Conservation (phyloP, 1,140 invertebrate species). For the Drosophila kurseongensis region DNA sequence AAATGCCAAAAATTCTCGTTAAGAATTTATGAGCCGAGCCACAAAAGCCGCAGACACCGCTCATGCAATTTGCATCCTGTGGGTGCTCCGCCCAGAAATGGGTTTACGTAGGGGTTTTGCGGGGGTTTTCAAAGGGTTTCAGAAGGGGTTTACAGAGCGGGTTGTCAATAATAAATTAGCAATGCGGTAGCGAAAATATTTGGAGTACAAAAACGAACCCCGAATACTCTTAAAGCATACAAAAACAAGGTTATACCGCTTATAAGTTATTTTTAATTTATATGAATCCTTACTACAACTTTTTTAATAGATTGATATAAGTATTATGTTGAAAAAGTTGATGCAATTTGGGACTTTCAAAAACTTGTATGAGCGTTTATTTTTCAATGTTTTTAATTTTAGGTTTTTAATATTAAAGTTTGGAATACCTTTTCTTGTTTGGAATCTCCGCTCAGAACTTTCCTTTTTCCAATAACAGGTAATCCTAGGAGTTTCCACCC, state of each 20-base stretch:
- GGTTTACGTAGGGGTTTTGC: neutral
- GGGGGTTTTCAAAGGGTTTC: neutral
- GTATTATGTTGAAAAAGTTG: too few relatives aligned
- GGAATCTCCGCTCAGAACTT: neutral
- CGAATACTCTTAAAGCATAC: neutral
- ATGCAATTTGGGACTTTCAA: too few relatives aligned
- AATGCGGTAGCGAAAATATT: conserved; percentile 43
- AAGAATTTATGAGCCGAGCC: conserved; percentile 69
- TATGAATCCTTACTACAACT: too few relatives aligned
- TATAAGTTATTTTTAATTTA: too few relatives aligned
- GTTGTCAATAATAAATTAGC: conserved; percentile 75
- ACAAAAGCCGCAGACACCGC: conserved; percentile 69
- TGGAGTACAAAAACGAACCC: neutral
- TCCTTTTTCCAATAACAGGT: neutral
- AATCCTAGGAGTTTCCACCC: neutral
- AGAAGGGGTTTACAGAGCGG: neutral
- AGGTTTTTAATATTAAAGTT: too few relatives aligned
- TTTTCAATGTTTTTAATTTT: too few relatives aligned
- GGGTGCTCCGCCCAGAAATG: conserved; percentile 19
- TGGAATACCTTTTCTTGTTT: neutral
- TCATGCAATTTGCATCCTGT: conserved; percentile 71
- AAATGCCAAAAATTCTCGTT: conserved; percentile 66
- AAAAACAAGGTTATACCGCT: too few relatives aligned
- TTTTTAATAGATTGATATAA: too few relatives aligned
- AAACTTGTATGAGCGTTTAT: too few relatives aligned